Base-by-base conservation (phyloP, 2,113 vertebrate species). In the Gopherus evgoodei region DNA sequence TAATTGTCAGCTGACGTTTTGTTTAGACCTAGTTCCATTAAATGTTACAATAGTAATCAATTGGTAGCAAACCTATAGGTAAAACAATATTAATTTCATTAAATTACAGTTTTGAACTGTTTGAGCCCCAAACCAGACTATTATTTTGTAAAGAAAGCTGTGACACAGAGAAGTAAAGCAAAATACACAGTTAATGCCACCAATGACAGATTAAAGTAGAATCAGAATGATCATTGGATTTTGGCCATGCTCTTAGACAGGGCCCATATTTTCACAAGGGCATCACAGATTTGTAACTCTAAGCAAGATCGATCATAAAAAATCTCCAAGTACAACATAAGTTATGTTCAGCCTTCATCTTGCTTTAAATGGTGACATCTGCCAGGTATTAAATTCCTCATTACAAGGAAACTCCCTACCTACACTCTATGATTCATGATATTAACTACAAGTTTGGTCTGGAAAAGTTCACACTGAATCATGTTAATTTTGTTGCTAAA, bases 1-100 rank as follows among this genome's bases (percentile, higher is more conserved):
- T 72, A 94, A 94, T 84, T 97, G 89, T 86, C 91, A 91, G 56
- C 24, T 95, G 96, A 95, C 83, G 81, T 97, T 94, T 93, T 86
- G 84, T 93, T 96, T 96, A 95, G 72, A 89, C 8, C 16, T 53
- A 65, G 24, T 47, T 31, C 5, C 89, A 90, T 75, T 87, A 83
- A 89, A 84, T 86, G 8, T 69, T 95, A 53, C 44, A 25, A 91
- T 35, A 78, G 57, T 81, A 95, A 95, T 94, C 78, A 94, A 89
- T 94, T 94, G 56, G 14, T 89, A 97, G 72, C 84, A 93, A 97
- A 22, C 82, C 81, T 89, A 93, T n/a, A 17, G 93, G 35, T 4
- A 88, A 95, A 91, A 80, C 47, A 2, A 94, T 84, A 90, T 95
- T 78, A 56, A 88, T 89, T 93, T 94, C 8, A 86, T 87, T 94